Evolutionary conservation across 2,113 vertebrate genomes (phyloP).

Genomic region (Spea bombifrons): DNA sequence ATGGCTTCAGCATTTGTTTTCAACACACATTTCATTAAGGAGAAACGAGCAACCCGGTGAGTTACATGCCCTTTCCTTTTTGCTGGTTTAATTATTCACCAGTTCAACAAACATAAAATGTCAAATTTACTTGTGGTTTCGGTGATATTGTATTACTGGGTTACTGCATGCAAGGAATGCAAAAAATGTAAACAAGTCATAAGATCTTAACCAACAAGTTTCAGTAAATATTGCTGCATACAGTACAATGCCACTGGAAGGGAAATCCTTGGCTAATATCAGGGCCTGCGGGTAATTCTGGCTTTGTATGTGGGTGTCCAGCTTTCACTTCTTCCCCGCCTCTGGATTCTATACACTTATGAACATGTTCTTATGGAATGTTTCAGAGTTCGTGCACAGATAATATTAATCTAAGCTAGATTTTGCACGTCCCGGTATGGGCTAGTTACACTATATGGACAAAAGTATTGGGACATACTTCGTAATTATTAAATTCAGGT

Average conservation of each 20-base stretch:
- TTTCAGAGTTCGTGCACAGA: too few relatives aligned
- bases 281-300: conserved; percentile 10
- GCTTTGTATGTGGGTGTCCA: conserved; percentile 22
- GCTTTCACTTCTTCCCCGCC: conserved; percentile 12
- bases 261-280: conserved; percentile 21
- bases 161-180: conserved; percentile 27
- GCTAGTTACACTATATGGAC: too few relatives aligned
- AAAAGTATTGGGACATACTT: too few relatives aligned
- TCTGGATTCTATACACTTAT: background rate
- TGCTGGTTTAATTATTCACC: conserved; percentile 33
- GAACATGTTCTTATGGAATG: conserved; percentile 17
- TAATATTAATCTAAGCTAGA: too few relatives aligned
- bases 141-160: conserved; percentile 35
- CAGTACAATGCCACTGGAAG: conserved; percentile 20
- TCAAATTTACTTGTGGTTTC: conserved; percentile 39
- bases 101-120: conserved; percentile 17
- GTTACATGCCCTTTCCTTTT: conserved; percentile 9
- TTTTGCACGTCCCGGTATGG: too few relatives aligned
- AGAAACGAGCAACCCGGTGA: background rate
- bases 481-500: too few relatives aligned
- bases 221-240: too few relatives aligned
- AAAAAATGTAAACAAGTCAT: conserved; percentile 37
- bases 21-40: conserved; percentile 9
- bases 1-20: background rate
- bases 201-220: conserved; percentile 6